A percentile compares a stretch with the other conserved stretches of the same genome.
Evolutionary conservation across 1,140 invertebrate genomes (phyloP).

Genomic region (Ganaspis sp.): DNA sequence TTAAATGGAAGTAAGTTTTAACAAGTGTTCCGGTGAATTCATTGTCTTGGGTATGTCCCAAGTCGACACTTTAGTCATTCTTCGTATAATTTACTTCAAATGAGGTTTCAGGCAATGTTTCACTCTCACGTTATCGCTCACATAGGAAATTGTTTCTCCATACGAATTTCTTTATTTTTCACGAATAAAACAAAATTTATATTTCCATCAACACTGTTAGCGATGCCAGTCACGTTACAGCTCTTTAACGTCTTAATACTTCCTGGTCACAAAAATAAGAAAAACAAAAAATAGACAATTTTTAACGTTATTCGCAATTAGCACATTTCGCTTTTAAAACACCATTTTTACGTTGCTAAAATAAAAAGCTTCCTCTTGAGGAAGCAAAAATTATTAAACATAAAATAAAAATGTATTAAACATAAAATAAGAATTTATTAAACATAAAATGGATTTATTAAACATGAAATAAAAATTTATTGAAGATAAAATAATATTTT

Average conservation of each 20-base stretch:
- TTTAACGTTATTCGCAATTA: no score
- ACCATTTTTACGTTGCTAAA: no score
- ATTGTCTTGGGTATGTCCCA: neutral
- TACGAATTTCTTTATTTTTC: neutral
- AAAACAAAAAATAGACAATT: no score
- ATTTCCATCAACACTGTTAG: neutral
- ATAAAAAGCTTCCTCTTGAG: no score
- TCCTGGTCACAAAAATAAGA: no score
- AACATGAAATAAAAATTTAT: no score
- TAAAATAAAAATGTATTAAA: no score
- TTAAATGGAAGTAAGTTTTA: neutral
- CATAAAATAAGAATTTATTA: no score
- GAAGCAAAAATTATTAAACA: no score
- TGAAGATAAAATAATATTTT: no score
- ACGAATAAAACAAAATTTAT: neutral
- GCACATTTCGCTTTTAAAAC: no score
- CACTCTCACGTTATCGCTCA: neutral
- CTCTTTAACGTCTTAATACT: neutral
- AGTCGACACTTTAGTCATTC: neutral
- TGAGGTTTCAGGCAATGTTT: neutral
- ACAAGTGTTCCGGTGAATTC: neutral
- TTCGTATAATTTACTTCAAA: neutral
- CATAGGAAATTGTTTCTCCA: neutral
- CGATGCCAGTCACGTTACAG: neutral
- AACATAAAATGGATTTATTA: no score